These are phyloP conservation scores for Lithophane ornitopus DNA, from an alignment of 2,888 invertebrate genomes.

Conservation along the genomic window DNA sequence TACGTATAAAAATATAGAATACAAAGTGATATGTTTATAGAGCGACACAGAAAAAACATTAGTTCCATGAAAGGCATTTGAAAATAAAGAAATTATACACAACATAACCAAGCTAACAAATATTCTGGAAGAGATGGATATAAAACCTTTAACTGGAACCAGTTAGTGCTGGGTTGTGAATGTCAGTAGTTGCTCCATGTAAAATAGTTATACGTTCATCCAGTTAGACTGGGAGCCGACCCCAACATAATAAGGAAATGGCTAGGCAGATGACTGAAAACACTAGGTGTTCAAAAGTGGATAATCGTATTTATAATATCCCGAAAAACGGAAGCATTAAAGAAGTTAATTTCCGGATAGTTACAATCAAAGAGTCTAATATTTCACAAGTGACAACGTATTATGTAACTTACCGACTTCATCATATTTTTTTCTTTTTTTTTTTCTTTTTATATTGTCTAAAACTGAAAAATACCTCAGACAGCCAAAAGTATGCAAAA, in stretches of 20 bases:
- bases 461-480: not conserved
- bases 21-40: not conserved
- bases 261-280: not conserved
- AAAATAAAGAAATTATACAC: not conserved
- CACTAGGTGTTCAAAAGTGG: not conserved
- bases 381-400: not conserved
- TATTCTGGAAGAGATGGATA: not conserved
- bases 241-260: not conserved
- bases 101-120: not conserved
- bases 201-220: not conserved
- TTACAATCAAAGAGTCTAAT: not conserved
- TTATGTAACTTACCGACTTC: not conserved
- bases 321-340: not conserved
- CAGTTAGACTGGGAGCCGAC: not conserved
- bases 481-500: slow-evolving; percentile 36
- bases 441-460: too few relatives aligned
- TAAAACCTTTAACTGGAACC: not conserved
- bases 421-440: too few relatives aligned
- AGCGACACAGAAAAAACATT: not conserved
- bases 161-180: not conserved
- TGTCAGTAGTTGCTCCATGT: not conserved
- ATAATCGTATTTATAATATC: not conserved
- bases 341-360: not conserved
- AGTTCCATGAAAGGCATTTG: not conserved
- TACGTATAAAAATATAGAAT: not conserved